Percentiles rank a stretch among this genome's conserved stretches.
Evolutionary conservation across 64 coral and sea anemone species (phyloP).

Genomic region (Catalaphyllia jardinei): DNA sequence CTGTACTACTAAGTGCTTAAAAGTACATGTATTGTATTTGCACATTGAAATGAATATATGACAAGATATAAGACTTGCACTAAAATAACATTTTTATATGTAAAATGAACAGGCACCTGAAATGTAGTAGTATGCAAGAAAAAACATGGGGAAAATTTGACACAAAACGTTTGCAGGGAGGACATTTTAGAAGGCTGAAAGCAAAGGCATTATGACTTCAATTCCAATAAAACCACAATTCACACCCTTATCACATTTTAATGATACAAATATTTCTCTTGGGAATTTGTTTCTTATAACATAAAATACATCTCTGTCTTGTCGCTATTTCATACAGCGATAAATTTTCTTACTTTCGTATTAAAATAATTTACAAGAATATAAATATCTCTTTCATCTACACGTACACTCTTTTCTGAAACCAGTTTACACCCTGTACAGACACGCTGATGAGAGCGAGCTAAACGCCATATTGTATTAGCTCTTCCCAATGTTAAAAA

Average conservation of each 20-base stretch:
- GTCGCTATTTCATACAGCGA: conserved; percentile 24
- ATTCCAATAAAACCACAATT: neutral
- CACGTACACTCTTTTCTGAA: neutral
- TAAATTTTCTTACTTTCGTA: neutral
- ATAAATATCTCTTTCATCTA: conserved; percentile 30
- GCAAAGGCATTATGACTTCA: neutral
- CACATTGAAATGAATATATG: too few relatives aligned
- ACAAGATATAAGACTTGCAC: too few relatives aligned
- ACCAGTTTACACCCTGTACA: conserved; percentile 6
- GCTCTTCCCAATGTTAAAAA: neutral
- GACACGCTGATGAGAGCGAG: neutral
- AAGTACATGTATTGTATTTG: too few relatives aligned
- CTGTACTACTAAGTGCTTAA: too few relatives aligned
- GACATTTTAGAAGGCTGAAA: too few relatives aligned
- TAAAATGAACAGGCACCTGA: too few relatives aligned
- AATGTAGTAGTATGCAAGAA: too few relatives aligned
- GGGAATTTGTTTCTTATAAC: neutral
- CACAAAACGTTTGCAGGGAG: too few relatives aligned
- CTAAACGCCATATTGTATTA: neutral
- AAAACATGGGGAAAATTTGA: too few relatives aligned
- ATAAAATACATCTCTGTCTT: conserved; percentile 46
- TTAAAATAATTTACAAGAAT: conserved; percentile 50
- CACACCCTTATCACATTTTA: neutral
- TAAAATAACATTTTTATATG: too few relatives aligned
- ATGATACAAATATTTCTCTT: conserved; percentile 30